phyloP scores from a whole-genome alignment of 1,140 invertebrate species.

The Drosophila sulfurigaster region DNA sequence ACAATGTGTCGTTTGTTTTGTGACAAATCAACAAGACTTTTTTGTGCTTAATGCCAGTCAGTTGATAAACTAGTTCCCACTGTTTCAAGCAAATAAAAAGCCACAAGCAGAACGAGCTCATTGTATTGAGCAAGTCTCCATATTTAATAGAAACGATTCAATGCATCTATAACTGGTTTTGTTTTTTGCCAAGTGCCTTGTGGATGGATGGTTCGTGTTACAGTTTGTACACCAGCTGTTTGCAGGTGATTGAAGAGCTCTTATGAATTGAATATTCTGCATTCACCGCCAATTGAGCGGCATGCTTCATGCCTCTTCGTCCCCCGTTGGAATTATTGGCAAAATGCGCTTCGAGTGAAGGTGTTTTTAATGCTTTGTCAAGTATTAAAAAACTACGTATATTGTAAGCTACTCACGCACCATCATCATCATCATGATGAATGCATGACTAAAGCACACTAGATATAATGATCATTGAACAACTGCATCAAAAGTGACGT shows the following conservation, averaged over 20 bases:
- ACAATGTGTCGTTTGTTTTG: slow-evolving; percentile 6
- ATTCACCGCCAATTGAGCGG: slow-evolving; percentile 10
- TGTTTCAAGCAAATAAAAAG: not conserved
- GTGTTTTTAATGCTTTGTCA: slow-evolving; percentile 12
- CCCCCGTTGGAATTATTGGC: not conserved
- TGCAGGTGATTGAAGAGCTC: slow-evolving; percentile 8
- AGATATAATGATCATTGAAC: slow-evolving; percentile 1
- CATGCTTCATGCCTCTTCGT: not conserved
- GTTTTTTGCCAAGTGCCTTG: no score
- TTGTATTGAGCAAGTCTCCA: slow-evolving; percentile 20
- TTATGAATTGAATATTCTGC: slow-evolving; percentile 10
- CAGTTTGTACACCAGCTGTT: slow-evolving; percentile 13
- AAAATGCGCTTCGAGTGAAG: slow-evolving; percentile 1
- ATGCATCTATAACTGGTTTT: slow-evolving; percentile 30
- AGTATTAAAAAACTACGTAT: slow-evolving; percentile 2
- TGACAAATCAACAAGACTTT: not conserved
- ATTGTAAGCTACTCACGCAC: slow-evolving; percentile 8
- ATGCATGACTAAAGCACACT: not conserved
- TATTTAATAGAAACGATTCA: slow-evolving; percentile 1
- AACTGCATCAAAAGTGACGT: slow-evolving; percentile 16
- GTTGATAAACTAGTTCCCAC: slow-evolving; percentile 27
- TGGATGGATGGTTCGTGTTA: slow-evolving; percentile 16
- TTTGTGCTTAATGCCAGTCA: not conserved
- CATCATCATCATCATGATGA: slow-evolving; percentile 6
- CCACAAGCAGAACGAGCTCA: slow-evolving; percentile 14